Conservation (phyloP, 2,113 vertebrate species). For the Elephas maximus region DNA sequence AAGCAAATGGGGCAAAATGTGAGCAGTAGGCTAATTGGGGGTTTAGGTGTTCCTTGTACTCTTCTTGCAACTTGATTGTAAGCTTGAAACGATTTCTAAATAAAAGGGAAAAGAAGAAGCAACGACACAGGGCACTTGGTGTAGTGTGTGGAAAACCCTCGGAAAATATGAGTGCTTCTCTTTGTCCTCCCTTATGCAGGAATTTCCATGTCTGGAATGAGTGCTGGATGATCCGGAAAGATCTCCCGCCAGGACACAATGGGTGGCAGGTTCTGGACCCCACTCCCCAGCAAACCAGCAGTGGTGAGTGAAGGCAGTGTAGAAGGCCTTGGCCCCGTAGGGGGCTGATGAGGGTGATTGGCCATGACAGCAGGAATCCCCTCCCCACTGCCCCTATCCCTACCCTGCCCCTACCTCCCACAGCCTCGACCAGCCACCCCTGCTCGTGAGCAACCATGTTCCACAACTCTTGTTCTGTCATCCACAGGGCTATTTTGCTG, state of each 20-base stretch:
- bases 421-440: rapidly evolving
- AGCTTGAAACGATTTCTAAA: constrained; percentile 60
- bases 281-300: constrained; percentile 94
- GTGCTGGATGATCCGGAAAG: constrained; percentile 93
- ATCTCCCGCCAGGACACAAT: constrained; percentile 90
- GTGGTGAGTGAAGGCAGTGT: constrained; percentile 84
- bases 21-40: neutral
- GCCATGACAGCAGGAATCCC: neutral
- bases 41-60: neutral
- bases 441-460: neutral
- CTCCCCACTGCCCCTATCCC: neutral
- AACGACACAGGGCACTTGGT: neutral
- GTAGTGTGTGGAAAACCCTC: neutral
- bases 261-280: constrained; percentile 95
- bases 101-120: neutral
- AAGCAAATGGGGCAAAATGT: neutral
- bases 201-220: constrained; percentile 95
- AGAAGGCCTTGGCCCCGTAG: neutral
- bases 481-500: constrained; percentile 90
- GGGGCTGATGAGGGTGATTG: neutral
- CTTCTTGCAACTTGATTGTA: neutral
- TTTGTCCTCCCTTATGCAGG: constrained; percentile 85
- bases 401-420: neutral
- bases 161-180: neutral
- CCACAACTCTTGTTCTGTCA: neutral